A percentile compares a stretch with the other conserved stretches of the same genome.
Conservation (phyloP, 2,888 invertebrate species). For the Dryococelus australis region DNA sequence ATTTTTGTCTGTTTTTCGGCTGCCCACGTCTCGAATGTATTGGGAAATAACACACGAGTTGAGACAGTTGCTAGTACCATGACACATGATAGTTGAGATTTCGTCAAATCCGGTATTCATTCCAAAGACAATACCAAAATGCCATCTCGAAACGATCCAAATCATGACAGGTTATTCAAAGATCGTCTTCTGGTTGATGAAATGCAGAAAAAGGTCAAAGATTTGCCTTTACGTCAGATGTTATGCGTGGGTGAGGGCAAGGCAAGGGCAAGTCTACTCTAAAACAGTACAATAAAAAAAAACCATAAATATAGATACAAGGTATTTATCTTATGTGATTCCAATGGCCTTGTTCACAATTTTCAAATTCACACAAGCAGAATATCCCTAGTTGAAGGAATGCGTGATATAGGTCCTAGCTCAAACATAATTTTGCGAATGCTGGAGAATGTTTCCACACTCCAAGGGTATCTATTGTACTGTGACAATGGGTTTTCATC, state of each 20-base stretch:
- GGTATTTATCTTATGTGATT: background rate
- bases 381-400: background rate
- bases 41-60: background rate
- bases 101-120: background rate
- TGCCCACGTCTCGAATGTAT: too few relatives aligned
- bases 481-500: constrained; percentile 7
- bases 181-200: background rate
- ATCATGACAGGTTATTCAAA: background rate
- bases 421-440: background rate
- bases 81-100: background rate
- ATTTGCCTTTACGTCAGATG: constrained; percentile 18
- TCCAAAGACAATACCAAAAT: background rate
- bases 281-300: background rate
- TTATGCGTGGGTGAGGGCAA: background rate
- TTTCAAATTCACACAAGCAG: background rate
- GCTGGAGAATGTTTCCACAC: background rate
- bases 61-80: background rate
- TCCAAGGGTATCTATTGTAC: background rate
- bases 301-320: background rate
- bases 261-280: background rate
- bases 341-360: background rate
- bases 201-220: background rate
- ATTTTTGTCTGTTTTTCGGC: constrained; percentile 4
- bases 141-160: background rate
- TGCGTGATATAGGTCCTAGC: constrained; percentile 4